Evolutionary conservation across 2,888 invertebrate genomes (phyloP).

Genomic region (Agrilus biguttatus): DNA sequence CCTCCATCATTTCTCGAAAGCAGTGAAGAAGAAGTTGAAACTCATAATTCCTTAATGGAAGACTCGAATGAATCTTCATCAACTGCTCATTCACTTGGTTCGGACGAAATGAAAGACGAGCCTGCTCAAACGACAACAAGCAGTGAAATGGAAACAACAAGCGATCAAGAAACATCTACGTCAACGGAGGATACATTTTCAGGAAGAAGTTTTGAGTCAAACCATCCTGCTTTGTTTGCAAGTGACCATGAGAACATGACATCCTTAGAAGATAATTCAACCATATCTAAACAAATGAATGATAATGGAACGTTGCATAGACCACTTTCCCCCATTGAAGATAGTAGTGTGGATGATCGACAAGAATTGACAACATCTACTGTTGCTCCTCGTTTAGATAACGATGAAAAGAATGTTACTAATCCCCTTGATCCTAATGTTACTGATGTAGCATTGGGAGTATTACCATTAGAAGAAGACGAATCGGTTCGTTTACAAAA

Average conservation of each 20-base stretch:
- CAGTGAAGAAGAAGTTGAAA: slow-evolving; percentile 1
- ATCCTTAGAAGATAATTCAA: neutral
- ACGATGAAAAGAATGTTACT: slow-evolving; percentile 35
- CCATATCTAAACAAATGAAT: neutral
- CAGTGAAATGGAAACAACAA: slow-evolving; percentile 9
- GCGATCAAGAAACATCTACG: slow-evolving; percentile 8
- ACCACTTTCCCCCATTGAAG: slow-evolving; percentile 2
- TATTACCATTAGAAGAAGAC: slow-evolving; percentile 14
- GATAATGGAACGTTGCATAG: neutral
- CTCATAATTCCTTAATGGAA: neutral
- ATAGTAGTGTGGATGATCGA: slow-evolving; percentile 2
- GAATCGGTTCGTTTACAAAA: slow-evolving; percentile 4
- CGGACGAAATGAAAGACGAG: slow-evolving; percentile 5
- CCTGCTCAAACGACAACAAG: slow-evolving; percentile 6
- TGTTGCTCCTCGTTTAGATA: slow-evolving; percentile 33
- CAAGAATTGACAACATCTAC: slow-evolving; percentile 12
- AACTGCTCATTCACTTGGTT: slow-evolving; percentile 1
- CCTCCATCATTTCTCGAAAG: slow-evolving; percentile 1
- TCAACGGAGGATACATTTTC: slow-evolving; percentile 26
- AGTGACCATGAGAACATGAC: neutral
- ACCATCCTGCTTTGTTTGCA: neutral
- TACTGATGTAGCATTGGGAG: slow-evolving; percentile 14
- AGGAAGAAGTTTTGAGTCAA: slow-evolving; percentile 22
- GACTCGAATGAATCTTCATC: slow-evolving; percentile 8
- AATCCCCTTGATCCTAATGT: slow-evolving; percentile 33